Evolutionary conservation across 2,113 vertebrate genomes (phyloP).

Genomic region (Dryoscopus gambensis): DNA sequence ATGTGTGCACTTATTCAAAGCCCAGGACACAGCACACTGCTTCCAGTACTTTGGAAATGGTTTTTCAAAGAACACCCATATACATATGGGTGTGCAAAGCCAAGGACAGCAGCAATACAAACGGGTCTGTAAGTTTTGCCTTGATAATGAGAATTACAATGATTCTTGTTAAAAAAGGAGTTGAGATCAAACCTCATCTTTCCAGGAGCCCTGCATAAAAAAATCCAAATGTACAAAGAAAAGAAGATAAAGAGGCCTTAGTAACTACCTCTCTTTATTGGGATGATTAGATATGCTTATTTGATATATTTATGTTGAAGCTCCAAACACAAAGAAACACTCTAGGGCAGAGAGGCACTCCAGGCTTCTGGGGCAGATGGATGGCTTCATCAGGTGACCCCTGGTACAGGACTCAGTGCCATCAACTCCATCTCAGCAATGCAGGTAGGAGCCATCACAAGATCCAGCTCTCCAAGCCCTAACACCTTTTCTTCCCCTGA

Average conservation of each 20-base stretch:
- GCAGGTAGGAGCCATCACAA: neutral
- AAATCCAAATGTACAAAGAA: neutral
- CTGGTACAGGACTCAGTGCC: accelerated
- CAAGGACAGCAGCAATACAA: neutral
- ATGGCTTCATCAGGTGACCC: neutral
- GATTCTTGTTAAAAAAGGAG: neutral
- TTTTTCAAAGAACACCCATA: neutral
- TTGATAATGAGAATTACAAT: neutral
- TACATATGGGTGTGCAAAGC: neutral
- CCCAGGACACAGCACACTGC: neutral
- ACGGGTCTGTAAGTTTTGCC: neutral
- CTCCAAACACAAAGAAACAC: neutral
- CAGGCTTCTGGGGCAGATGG: neutral
- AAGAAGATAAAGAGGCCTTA: neutral
- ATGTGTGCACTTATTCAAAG: neutral
- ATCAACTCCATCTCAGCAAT: neutral
- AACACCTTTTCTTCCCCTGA: accelerated
- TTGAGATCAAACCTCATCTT: neutral
- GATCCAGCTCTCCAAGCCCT: neutral
- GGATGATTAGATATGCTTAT: accelerated
- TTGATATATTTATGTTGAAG: neutral
- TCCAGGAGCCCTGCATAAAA: neutral
- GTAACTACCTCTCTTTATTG: neutral
- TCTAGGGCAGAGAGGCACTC: neutral
- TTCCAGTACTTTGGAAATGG: neutral